These are phyloP conservation scores for Palythoa grandiflora DNA, from an alignment of 92 coral and sea anemone species.

Conservation along the genomic window DNA sequence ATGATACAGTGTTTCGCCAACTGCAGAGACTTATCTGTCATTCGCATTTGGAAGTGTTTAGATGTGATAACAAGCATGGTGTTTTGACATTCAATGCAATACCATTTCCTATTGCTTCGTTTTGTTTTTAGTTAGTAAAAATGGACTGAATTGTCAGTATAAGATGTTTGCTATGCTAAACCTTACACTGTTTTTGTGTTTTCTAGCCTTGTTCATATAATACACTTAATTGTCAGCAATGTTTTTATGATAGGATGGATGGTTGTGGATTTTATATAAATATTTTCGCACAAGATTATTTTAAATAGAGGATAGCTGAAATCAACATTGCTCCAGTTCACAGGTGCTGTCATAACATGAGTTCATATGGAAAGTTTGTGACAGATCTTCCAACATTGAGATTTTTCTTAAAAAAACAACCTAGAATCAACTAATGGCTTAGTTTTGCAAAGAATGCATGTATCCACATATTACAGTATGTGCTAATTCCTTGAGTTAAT, in stretches of 20 bases:
- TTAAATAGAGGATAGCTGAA: background rate
- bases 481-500: background rate
- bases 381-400: no score
- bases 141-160: background rate
- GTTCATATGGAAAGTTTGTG: no score
- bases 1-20: slow-evolving; percentile 65
- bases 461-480: background rate
- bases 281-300: background rate
- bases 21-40: slow-evolving; percentile 53
- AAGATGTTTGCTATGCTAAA: background rate
- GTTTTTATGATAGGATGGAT: background rate
- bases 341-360: background rate
- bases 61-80: background rate
- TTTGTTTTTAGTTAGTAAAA: background rate
- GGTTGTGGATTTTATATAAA: background rate
- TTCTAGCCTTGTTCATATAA: background rate
- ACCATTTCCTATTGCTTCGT: background rate
- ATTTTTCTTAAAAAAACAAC: background rate
- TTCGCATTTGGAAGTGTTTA: slow-evolving; percentile 11
- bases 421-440: background rate
- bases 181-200: background rate
- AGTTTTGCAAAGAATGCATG: background rate
- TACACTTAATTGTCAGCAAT: background rate
- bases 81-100: background rate
- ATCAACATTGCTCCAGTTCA: slow-evolving; percentile 1